These are phyloP conservation scores for Lampris incognitus DNA, from an alignment of 2,113 vertebrate genomes.

Conservation along the genomic window DNA sequence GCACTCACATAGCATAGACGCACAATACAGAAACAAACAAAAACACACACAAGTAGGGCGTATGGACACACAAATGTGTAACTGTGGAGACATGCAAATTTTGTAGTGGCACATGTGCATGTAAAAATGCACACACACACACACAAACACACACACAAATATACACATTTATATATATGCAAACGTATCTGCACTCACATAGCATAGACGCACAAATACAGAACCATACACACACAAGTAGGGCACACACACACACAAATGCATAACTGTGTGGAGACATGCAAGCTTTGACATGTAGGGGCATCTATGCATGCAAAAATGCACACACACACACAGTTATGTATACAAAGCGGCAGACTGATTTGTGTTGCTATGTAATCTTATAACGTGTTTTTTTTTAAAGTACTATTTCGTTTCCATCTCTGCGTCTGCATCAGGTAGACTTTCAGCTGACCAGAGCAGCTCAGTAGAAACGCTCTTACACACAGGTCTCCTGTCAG, in stretches of 20 bases:
- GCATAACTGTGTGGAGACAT: background rate
- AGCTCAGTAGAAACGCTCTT: constrained; percentile 52
- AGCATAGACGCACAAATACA: too few species aligned
- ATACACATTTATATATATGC: background rate
- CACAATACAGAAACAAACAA: background rate
- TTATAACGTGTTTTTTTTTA: background rate
- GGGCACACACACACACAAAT: background rate
- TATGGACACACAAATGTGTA: background rate
- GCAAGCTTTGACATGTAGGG: too few species aligned
- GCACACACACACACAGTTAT: constrained; percentile 21
- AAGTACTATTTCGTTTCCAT: constrained; percentile 19
- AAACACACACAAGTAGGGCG: background rate
- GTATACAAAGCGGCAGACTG: constrained; percentile 13
- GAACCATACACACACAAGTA: too few species aligned
- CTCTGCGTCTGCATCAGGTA: constrained; percentile 33
- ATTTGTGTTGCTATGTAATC: background rate
- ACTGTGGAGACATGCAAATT: background rate
- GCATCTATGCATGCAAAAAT: too few species aligned
- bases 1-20: constrained; percentile 21
- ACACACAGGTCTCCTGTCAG: constrained; percentile 68
- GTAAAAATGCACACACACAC: background rate
- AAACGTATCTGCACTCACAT: too few species aligned
- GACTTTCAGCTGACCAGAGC: constrained; percentile 37
- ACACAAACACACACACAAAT: background rate
- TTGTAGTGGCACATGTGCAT: background rate